These are phyloP conservation scores for Nannoperca australis DNA, from an alignment of 2,797 vertebrate species.

Conservation along the genomic window DNA sequence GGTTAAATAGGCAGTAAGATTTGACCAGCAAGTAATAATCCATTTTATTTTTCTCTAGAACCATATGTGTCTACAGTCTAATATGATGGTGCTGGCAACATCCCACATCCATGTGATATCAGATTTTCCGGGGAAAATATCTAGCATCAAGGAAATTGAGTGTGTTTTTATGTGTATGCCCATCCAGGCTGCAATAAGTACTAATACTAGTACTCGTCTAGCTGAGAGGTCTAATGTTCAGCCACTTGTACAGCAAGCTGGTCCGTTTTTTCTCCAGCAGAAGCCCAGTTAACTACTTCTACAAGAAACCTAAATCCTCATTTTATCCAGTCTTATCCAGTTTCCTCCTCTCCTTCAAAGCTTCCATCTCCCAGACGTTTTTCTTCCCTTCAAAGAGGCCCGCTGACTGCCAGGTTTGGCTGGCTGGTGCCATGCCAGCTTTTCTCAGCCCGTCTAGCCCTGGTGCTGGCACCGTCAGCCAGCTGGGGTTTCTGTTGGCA, in stretches of 20 bases:
- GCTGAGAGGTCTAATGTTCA: conserved; percentile 29
- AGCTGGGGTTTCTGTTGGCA: conserved; percentile 72
- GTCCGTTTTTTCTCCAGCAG: conserved; percentile 21
- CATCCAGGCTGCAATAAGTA: conserved; percentile 11
- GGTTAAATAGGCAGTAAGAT: neutral
- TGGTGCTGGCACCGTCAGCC: conserved; percentile 54
- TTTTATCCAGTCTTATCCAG: conserved; percentile 9
- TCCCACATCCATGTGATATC: neutral
- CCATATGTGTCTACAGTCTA: too few species aligned
- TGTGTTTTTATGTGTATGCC: conserved; percentile 23
- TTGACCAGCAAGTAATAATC: neutral
- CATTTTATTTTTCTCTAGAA: conserved; percentile 8
- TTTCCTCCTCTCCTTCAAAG: conserved; percentile 16
- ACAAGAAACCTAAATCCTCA: conserved; percentile 8
- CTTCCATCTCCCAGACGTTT: conserved; percentile 26
- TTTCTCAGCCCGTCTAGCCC: conserved; percentile 67
- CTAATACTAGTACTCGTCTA: neutral
- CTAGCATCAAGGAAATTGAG: neutral
- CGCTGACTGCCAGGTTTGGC: conserved; percentile 48
- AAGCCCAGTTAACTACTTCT: conserved; percentile 19
- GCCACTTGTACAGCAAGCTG: conserved; percentile 4
- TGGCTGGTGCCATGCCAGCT: conserved; percentile 66
- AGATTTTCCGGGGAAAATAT: neutral
- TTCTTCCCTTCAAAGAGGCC: conserved; percentile 22
- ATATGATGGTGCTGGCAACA: conserved; percentile 56